These are phyloP conservation scores for Leguminivora glycinivorella DNA, from an alignment of 1,140 invertebrate genomes.

Conservation along the genomic window DNA sequence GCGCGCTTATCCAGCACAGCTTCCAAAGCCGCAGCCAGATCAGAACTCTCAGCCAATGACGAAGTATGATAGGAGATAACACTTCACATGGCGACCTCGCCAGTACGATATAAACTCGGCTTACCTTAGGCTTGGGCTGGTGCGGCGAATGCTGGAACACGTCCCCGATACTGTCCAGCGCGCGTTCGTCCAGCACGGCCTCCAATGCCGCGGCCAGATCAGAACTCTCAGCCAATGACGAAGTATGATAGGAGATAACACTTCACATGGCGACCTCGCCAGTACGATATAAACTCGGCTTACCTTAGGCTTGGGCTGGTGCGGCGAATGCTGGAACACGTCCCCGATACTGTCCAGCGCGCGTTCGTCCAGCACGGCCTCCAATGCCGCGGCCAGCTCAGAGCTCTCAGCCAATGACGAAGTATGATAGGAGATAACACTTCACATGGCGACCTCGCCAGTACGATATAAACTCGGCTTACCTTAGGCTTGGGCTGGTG, in stretches of 20 bases:
- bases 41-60: constrained; percentile 89
- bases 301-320: constrained; percentile 46
- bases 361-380: constrained; percentile 82
- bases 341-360: constrained; percentile 52
- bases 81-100: no score
- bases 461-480: no score
- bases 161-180: constrained; percentile 52
- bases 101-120: no score
- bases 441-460: no score
- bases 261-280: no score
- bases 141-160: constrained; percentile 47
- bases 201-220: constrained; percentile 91
- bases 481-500: no score
- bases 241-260: no score
- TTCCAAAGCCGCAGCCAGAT: constrained; percentile 89
- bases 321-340: constrained; percentile 46
- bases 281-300: background rate
- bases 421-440: no score
- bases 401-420: constrained; percentile 89
- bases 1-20: constrained; percentile 80
- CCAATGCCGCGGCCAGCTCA: constrained; percentile 89
- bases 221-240: constrained; percentile 89
- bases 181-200: constrained; percentile 80
- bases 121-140: constrained; percentile 45
- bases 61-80: no score